Percentiles rank a stretch among this genome's conserved stretches.
Conservation (phyloP, 2,113 vertebrate species). For the Otis tarda region DNA sequence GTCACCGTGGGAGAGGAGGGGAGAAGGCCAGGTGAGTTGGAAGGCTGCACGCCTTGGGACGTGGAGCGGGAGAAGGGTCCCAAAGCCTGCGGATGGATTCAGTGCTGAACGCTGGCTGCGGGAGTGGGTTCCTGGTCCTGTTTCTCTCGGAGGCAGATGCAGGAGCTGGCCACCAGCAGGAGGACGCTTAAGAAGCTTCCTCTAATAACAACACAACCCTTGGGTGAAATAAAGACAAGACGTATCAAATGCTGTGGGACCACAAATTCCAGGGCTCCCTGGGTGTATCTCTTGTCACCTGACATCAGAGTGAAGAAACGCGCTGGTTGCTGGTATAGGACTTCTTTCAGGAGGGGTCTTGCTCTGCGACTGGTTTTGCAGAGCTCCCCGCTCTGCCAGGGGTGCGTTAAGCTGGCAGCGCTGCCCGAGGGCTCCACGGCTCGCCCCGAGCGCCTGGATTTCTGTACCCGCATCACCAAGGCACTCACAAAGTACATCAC, state of each 20-base stretch:
- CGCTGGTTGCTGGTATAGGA: fast-evolving
- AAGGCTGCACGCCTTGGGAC: not conserved
- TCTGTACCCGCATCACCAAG: not conserved
- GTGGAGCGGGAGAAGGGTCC: not conserved
- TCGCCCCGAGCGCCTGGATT: fast-evolving
- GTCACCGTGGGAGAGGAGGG: too few relatives aligned
- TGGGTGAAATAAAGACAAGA: not conserved
- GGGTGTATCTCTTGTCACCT: not conserved
- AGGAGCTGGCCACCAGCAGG: not conserved
- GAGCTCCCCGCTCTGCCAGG: fast-evolving
- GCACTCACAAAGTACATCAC: not conserved
- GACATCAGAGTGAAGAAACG: not conserved
- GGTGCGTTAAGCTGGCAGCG: too few relatives aligned
- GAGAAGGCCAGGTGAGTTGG: not conserved
- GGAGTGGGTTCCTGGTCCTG: not conserved
- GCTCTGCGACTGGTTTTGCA: not conserved
- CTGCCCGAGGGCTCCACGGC: not conserved
- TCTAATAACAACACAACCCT: too few relatives aligned
- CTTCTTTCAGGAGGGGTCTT: not conserved
- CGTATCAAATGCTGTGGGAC: not conserved
- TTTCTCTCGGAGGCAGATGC: too few relatives aligned
- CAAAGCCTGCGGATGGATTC: not conserved
- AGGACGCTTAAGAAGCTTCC: not conserved
- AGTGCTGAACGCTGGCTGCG: fast-evolving
- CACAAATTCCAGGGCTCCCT: not conserved